Conservation (phyloP, 1,140 invertebrate genomes). For the Saccostrea echinata region DNA sequence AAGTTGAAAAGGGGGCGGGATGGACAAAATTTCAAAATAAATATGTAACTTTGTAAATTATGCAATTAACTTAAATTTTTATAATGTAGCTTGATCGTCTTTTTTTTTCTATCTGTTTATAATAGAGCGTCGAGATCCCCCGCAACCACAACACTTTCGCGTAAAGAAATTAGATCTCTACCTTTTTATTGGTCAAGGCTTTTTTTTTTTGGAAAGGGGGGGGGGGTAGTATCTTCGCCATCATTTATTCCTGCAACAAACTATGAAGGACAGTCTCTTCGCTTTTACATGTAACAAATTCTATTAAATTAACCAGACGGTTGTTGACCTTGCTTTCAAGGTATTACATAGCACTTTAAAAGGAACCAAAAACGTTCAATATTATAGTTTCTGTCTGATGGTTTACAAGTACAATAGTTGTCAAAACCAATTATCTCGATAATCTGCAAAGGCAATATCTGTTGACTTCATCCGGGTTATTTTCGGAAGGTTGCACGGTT, state of each 20-base stretch:
- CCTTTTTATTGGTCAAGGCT: too few relatives aligned
- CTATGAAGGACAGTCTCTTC: neutral
- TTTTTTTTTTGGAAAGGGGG: too few relatives aligned
- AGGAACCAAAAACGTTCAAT: neutral
- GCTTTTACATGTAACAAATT: neutral
- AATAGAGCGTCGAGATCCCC: too few relatives aligned
- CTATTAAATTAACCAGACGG: neutral
- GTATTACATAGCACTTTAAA: neutral
- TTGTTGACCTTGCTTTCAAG: neutral
- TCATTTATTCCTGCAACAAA: neutral
- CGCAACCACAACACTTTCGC: too few relatives aligned
- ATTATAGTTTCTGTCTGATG: neutral
- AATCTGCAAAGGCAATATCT: neutral
- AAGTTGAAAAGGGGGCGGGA: too few relatives aligned
- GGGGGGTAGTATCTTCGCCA: too few relatives aligned
- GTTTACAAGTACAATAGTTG: neutral
- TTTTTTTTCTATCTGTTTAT: too few relatives aligned
- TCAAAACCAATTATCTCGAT: slow-evolving; percentile 5
- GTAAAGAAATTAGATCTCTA: too few relatives aligned
- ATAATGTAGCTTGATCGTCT: too few relatives aligned
- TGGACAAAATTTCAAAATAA: too few relatives aligned
- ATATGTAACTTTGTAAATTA: too few relatives aligned
- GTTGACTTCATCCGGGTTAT: neutral
- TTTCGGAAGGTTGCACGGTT: neutral
- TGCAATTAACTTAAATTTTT: too few relatives aligned